Evolutionary conservation across 2,113 vertebrate genomes (phyloP), one percentile per base, ranked within the genome.

Genomic region (Nibea albiflora): DNA sequence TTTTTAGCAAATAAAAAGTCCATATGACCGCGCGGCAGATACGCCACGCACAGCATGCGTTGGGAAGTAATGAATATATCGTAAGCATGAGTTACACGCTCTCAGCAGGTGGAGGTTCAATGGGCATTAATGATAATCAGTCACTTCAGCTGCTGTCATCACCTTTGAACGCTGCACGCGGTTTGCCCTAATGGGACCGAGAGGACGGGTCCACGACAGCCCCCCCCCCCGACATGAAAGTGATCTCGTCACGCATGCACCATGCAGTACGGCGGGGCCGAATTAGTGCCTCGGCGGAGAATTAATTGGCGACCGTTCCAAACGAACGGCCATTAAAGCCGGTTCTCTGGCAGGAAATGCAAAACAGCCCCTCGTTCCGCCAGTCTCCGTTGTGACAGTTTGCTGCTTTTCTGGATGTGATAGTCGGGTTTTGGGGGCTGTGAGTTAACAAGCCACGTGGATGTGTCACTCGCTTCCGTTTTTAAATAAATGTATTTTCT

Each of bases 81-180:
- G 12, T 6, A 54, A 17, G 39, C 44, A 14, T 22, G 47, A 69
- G 46, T 39, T 53, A 49, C 7, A 42, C 3, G 15, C 19, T 47
- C 66, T 50, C 68, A 73, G 63, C 64, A 81, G 60, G 61, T 56
- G 64, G 47, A 17, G 20, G 46, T 47, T 81, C 42, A 49, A 67
- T 39, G 47, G 22, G 31, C 17, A 83, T 74, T 86, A 71, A 69
- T 81, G 84, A 75, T 54, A 66, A 28, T 47, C 47, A 44, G 46
- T 81, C 71, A 39, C 56, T 81, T 66, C 50, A 75, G 76, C 69
- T 68, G 11, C 56, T 74, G 61, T 75, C 76, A 75, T 60, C 15
- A 4, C 52, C 60, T 71, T 73, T 80, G 58, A 77, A 76, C 69
- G 60, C 76, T 60, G 28, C 24, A 35, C 49, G 73, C 67, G 39